phyloP scores from a whole-genome alignment of 1,140 invertebrate genomes.

The Chelonus insularis region DNA sequence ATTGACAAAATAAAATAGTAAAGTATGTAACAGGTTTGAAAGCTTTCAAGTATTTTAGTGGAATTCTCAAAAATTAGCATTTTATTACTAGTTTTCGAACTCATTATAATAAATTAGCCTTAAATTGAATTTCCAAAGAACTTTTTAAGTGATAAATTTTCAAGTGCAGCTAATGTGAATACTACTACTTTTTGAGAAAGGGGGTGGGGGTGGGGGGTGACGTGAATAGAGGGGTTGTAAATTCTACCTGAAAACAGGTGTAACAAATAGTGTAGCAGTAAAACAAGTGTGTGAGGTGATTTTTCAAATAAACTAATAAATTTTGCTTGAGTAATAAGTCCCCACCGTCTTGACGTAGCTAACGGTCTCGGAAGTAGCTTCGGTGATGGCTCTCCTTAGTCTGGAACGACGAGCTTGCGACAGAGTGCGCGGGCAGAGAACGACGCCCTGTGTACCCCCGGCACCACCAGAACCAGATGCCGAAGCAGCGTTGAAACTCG shows the following conservation, averaged over 20 bases:
- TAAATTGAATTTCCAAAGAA: no score
- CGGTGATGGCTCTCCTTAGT: conserved; percentile 82
- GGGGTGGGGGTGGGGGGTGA: neutral
- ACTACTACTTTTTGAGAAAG: no score
- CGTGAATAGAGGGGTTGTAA: neutral
- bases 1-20: no score
- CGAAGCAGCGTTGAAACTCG: conserved; percentile 40
- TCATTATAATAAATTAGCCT: no score
- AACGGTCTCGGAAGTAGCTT: conserved; percentile 84
- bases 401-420: conserved; percentile 79
- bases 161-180: no score
- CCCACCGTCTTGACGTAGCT: conserved; percentile 86
- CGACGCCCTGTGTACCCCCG: conserved; percentile 70
- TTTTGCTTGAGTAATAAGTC: conserved; percentile 34
- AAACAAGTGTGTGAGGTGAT: conserved; percentile 6
- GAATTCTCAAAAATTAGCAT: no score
- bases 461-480: conserved; percentile 42
- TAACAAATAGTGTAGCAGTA: neutral
- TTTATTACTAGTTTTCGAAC: no score
- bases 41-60: no score
- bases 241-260: neutral
- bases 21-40: no score
- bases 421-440: conserved; percentile 85
- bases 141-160: no score
- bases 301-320: neutral